Evolutionary conservation across 2,888 invertebrate genomes (phyloP).

Genomic region (Hirtodrosophila alboralis): DNA sequence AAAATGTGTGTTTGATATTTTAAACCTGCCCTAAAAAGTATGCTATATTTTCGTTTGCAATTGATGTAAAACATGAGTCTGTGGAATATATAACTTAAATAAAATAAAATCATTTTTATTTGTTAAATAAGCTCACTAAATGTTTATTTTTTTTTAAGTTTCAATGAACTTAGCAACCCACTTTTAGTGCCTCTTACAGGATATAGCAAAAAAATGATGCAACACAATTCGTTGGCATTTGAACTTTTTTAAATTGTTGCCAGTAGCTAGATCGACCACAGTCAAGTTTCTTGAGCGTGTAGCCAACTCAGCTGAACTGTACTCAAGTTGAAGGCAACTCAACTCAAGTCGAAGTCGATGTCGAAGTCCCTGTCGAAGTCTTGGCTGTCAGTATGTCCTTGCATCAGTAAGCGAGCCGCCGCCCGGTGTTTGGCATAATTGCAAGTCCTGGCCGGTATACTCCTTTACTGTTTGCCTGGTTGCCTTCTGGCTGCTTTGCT

Average conservation of each 20-base stretch:
- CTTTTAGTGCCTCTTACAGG: background rate
- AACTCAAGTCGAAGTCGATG: background rate
- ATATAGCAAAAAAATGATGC: slow-evolving; percentile 11
- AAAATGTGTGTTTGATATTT: too few species aligned
- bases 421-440: slow-evolving; percentile 27
- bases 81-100: too few species aligned
- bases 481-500: slow-evolving; percentile 5
- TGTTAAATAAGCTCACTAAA: too few species aligned
- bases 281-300: slow-evolving; percentile 3
- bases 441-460: slow-evolving; percentile 8
- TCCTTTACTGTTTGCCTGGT: background rate
- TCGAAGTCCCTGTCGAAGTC: slow-evolving; percentile 17
- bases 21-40: background rate
- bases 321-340: slow-evolving; percentile 24
- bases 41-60: background rate
- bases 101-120: too few species aligned
- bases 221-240: slow-evolving; percentile 23
- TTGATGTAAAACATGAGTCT: too few species aligned
- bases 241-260: slow-evolving; percentile 43
- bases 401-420: slow-evolving; percentile 5
- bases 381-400: slow-evolving; percentile 29
- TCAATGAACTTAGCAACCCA: slow-evolving; percentile 1
- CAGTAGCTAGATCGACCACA: slow-evolving; percentile 7
- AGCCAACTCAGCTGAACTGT: slow-evolving; percentile 30
- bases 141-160: slow-evolving; percentile 1